Percentiles rank a stretch among this genome's conserved stretches.
Conservation (phyloP, 1,140 invertebrate genomes). For the Acromyrmex charruanus region DNA sequence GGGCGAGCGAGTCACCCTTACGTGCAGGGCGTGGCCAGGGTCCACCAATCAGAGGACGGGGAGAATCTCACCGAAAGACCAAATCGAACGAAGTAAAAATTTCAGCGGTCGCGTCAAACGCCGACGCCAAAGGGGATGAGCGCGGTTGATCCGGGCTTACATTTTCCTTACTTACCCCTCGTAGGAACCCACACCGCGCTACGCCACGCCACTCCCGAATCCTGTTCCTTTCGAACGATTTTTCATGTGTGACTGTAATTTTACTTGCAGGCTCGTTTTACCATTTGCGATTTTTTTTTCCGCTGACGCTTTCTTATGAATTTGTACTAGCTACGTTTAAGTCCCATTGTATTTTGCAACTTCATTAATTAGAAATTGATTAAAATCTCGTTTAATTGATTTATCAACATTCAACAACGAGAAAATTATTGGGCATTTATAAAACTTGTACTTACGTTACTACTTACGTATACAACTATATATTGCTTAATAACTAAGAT, state of each 20-base stretch:
- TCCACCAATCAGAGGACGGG: slow-evolving; percentile 82
- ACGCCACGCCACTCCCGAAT: slow-evolving; percentile 16
- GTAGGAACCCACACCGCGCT: background rate
- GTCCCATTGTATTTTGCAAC: background rate
- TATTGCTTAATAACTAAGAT: background rate
- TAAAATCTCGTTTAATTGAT: background rate
- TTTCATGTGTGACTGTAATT: slow-evolving; percentile 49
- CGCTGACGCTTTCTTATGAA: background rate
- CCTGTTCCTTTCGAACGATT: slow-evolving; percentile 17
- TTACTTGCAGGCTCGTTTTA: slow-evolving; percentile 3
- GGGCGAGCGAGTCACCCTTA: slow-evolving; percentile 81
- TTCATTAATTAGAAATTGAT: background rate
- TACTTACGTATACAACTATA: background rate
- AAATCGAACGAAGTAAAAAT: slow-evolving; percentile 84
- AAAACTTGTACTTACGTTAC: background rate
- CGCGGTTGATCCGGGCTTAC: slow-evolving; percentile 81
- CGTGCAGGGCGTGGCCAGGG: slow-evolving; percentile 84
- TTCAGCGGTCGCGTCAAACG: slow-evolving; percentile 84
- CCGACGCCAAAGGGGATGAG: slow-evolving; percentile 80
- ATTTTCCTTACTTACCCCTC: slow-evolving; percentile 79
- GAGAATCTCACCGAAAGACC: slow-evolving; percentile 78
- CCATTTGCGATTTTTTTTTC: background rate
- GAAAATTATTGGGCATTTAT: background rate
- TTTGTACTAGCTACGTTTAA: background rate
- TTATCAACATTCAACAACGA: background rate